phyloP scores from a whole-genome alignment of 2,888 invertebrate species.

The Drosophila buzzatii region DNA sequence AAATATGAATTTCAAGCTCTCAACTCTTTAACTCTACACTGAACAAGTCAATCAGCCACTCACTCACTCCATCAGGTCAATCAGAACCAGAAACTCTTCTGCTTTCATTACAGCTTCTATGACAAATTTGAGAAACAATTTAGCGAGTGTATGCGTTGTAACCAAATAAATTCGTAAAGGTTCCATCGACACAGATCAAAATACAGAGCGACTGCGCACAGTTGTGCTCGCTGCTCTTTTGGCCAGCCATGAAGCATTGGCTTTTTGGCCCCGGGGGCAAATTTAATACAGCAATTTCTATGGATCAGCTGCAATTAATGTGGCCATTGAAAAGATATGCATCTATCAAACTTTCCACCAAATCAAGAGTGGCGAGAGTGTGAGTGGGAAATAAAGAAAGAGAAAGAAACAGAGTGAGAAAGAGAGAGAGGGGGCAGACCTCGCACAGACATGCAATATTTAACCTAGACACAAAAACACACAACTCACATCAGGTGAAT shows the following conservation, averaged over 20 bases:
- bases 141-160: background rate
- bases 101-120: background rate
- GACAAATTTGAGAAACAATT: background rate
- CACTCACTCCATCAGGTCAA: background rate
- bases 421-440: background rate
- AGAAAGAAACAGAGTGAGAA: background rate
- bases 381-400: background rate
- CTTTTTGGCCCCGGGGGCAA: slow-evolving; percentile 44
- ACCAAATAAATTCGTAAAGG: slow-evolving; percentile 8
- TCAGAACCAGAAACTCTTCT: background rate
- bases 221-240: slow-evolving; percentile 14
- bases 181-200: slow-evolving; percentile 20
- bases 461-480: slow-evolving; percentile 36
- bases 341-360: slow-evolving; percentile 60
- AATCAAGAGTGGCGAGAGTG: slow-evolving; percentile 22
- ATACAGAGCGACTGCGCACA: slow-evolving; percentile 4
- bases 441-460: slow-evolving; percentile 47
- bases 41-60: too few species aligned
- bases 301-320: slow-evolving; percentile 68
- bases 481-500: slow-evolving; percentile 59
- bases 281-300: slow-evolving; percentile 74
- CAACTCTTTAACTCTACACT: too few species aligned
- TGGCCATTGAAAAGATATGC: slow-evolving; percentile 63
- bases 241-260: slow-evolving; percentile 28
- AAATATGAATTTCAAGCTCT: too few species aligned